A percentile compares a stretch with the other conserved stretches of the same genome.
These are phyloP conservation scores for Eupithecia subumbrata DNA, from an alignment of 2,888 invertebrate genomes.

Conservation along the genomic window DNA sequence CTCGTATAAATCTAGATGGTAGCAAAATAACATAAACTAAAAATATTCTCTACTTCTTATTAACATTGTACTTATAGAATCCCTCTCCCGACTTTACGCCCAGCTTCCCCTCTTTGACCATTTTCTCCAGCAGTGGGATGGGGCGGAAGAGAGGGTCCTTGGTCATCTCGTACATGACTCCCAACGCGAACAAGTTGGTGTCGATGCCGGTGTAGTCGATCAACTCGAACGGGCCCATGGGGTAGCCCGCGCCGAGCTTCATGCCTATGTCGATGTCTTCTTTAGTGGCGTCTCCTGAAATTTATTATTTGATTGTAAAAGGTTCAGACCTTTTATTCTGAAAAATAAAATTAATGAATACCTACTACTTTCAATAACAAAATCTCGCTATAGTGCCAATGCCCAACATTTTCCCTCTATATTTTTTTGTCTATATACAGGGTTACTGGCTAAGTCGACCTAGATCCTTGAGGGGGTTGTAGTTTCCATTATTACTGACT, in stretches of 20 bases:
- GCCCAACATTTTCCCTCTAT: too few relatives aligned
- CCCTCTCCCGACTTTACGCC: constrained; percentile 93
- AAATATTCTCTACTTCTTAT: constrained; percentile 44
- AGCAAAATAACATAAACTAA: not conserved
- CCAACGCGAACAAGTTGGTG: constrained; percentile 89
- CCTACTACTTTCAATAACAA: not conserved
- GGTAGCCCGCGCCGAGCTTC: constrained; percentile 95
- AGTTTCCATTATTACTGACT: too few relatives aligned
- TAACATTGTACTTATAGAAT: constrained; percentile 88
- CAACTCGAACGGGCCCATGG: constrained; percentile 96
- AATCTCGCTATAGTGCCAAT: not conserved
- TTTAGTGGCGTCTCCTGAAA: constrained; percentile 86
- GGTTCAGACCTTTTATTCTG: not conserved
- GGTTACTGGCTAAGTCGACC: too few relatives aligned
- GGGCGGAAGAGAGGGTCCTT: constrained; percentile 80
- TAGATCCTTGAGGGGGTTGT: too few relatives aligned
- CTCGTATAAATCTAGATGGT: too few relatives aligned
- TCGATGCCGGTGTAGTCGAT: constrained; percentile 94
- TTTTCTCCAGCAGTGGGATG: constrained; percentile 85
- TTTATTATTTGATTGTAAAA: not conserved
- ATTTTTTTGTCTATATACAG: too few relatives aligned
- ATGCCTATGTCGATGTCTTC: constrained; percentile 94
- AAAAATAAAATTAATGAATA: not conserved
- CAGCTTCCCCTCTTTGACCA: constrained; percentile 90
- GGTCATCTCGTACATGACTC: constrained; percentile 89